Evolutionary conservation across 2,797 vertebrate genomes (phyloP), one percentile per base, ranked within the genome.

Genomic region (Rhincodon typus): DNA sequence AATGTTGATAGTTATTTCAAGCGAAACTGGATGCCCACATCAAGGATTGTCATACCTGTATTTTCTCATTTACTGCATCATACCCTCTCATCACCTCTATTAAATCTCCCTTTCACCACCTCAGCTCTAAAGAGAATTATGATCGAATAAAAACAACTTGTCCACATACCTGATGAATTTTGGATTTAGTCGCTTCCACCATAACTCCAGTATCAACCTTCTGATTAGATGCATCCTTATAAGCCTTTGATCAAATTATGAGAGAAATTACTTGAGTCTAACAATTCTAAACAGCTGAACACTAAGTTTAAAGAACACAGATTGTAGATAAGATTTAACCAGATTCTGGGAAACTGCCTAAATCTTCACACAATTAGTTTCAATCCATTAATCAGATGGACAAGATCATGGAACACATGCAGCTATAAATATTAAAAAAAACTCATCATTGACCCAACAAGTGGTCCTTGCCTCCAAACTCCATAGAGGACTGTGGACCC

Each of bases 181-280:
- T 99, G 84, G 99, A 99, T 96, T 99, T 99, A 38, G 98, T 98
- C 90, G 98, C 98, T 97, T 99, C 99, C 79, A 98, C 98, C 96
- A 98, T 97, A 74, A 98, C 97, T 95, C 98, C 98, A 96, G 98
- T 98, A 97, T 99, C 99, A 91, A 98, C 97, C 97, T 98, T 99
- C 96, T 98, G 98, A 96, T 97, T 98, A 0, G 97, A 97, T n/a
- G 97, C 97, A 0, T 99, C 99, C 97, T 98, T 99, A 97, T 96
- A 98, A 95, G 97, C 97, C 96, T 97, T 98, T 42, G 66, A 42
- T 27, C n/a, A 69, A 93, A 93, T 93, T 3, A 91, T 15, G 62
- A 93, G 2, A 93, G 62, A 93, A 93, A n/a, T 42, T 23, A 69
- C 62, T 34, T 66, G 38, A 91, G 62, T 2, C 1, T 21, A 42